These are phyloP conservation scores for Nyctibius bracteatus DNA, from an alignment of 2,113 vertebrate species.

Conservation along the genomic window DNA sequence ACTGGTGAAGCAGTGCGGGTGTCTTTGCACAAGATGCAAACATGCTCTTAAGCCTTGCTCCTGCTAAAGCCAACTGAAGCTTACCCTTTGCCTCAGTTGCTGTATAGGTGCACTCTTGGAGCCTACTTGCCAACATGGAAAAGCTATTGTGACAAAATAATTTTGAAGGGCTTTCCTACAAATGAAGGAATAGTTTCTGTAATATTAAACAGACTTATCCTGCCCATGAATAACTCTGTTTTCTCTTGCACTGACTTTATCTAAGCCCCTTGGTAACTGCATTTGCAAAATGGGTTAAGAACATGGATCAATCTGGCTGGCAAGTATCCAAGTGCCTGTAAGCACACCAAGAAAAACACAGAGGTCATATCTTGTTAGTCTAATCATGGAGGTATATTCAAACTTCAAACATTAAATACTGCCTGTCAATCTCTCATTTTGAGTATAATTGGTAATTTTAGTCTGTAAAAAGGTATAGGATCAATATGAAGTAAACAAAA, in stretches of 20 bases:
- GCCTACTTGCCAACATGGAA: not conserved
- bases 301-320: constrained; percentile 20
- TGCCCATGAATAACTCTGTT: not conserved
- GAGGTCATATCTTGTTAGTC: not conserved
- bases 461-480: not conserved
- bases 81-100: not conserved
- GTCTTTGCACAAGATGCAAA: not conserved
- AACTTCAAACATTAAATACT: not conserved
- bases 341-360: not conserved
- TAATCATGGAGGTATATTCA: not conserved
- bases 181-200: not conserved
- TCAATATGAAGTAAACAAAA: not conserved
- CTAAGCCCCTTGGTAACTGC: constrained; percentile 34
- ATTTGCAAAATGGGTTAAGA: constrained; percentile 57
- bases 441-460: not conserved
- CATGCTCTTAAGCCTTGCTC: not conserved
- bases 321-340: not conserved
- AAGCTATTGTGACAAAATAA: not conserved
- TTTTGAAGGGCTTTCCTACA: not conserved
- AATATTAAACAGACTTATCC: not conserved
- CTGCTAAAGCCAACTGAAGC: not conserved
- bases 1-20: not conserved
- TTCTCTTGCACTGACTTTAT: constrained; percentile 30
- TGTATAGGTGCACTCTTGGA: not conserved
- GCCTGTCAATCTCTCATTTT: not conserved